Evolutionary conservation across 1,140 invertebrate genomes (phyloP).

Genomic region (Monochamus saltuarius): DNA sequence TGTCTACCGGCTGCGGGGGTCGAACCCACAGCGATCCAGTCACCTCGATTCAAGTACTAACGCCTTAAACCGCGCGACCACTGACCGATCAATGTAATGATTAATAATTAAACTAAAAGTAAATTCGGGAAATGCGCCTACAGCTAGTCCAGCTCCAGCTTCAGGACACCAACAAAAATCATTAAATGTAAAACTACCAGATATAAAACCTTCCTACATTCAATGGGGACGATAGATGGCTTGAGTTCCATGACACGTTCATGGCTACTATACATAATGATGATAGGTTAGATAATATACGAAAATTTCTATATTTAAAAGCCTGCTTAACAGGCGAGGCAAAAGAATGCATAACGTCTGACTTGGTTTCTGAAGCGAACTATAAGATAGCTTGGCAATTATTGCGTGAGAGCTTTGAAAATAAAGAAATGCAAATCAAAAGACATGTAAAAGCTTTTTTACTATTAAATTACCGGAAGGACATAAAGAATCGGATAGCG

Average conservation of each 20-base stretch:
- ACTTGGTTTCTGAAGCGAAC: constrained; percentile 13
- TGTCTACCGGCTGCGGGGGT: too few relatives aligned
- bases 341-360: constrained; percentile 5
- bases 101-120: too few relatives aligned
- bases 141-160: too few relatives aligned
- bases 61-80: too few relatives aligned
- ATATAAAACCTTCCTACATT: constrained; percentile 19
- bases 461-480: background rate
- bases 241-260: constrained; percentile 19
- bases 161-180: too few relatives aligned
- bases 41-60: too few relatives aligned
- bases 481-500: too few relatives aligned
- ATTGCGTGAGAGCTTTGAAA: constrained; percentile 18
- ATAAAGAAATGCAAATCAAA: constrained; percentile 11
- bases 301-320: constrained; percentile 24
- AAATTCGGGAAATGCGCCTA: too few relatives aligned
- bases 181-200: constrained; percentile 11
- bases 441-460: constrained; percentile 16
- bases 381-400: constrained; percentile 13
- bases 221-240: constrained; percentile 8
- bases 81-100: too few relatives aligned
- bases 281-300: background rate
- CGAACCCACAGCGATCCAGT: too few relatives aligned
- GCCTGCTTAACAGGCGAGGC: constrained; percentile 5
- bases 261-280: constrained; percentile 7